Base-by-base conservation (phyloP, 2,888 invertebrate species). In the Nephrotoma flavescens region DNA sequence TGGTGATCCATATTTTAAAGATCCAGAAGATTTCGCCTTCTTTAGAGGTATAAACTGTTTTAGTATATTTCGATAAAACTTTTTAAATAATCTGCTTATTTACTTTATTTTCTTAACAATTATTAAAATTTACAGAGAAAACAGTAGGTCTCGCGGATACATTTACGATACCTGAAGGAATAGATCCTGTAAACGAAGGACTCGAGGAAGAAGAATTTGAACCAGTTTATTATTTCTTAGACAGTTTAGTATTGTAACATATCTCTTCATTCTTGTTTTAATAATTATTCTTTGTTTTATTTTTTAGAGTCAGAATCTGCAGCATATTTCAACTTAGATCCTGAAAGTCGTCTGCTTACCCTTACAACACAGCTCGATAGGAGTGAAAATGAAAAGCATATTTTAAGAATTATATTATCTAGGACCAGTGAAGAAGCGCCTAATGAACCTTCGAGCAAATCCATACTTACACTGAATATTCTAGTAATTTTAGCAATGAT, bases 331-430 rank as follows among this genome's bases (percentile, higher is more conserved):
- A 15, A 85, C 1, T 88, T 94, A 87, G 91, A 93, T 47, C 89
- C 90, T 4, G 86, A 87, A 1, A 90, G 88, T 0, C 92, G 93
- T 88, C 88, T 89, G 0, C 88, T 94, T 42, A 90, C 89, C 86
- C 89, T 94, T 71, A 89, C 87, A 2, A 88, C 88, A 0, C 89
- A 89, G 84, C 89, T 95, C 88, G 91, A 94, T 89, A 92, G 94
- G 86, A 92, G 92, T 87, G 89, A 89, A 6, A 88, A 89, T 44
- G 89, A 89, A 0, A 88, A 88, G 0, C 92, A 93, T 89, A 89
- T 89, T 0, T 89, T 95, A 15, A 88, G 89, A 6, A 90, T 95
- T 2, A 92, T 92, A 0, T 93, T 94, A 5, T 92, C 93, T 87
- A 93, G 93, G 89, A 89, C 90, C 0, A 89, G 88, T 0, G 89